Base-by-base conservation (phyloP, 1,140 invertebrate genomes). In the Campoletis sonorensis region DNA sequence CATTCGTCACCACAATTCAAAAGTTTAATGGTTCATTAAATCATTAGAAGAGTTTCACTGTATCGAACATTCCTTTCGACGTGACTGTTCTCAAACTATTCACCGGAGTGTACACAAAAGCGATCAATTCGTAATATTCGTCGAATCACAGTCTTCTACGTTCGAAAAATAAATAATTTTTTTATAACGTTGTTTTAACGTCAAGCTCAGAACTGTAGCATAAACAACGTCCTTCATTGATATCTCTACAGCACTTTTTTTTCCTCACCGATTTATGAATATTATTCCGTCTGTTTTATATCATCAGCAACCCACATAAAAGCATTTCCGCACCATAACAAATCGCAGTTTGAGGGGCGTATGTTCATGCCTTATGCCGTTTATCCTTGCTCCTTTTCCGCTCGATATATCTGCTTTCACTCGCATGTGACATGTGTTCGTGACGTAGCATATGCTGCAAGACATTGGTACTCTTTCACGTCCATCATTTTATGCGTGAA, bases 341-440 rank as follows among this genome's bases (percentile, higher is more conserved):
- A 54, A 54, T 54, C 51, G 51, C 51, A 21, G 51, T 54, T 8
- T 4, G 51, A 5, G 51, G 16, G 51, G 18, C 51, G 51, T 54
- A 21, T 54, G n/a, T 54, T 0, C 51, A 45, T 13, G 7, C n/a
- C 51, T 54, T 21, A 54, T 54, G 51, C 51, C n/a, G 51, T 54
- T n/a, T 54, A 54, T 54, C n/a, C 51, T 21, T 54, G 51, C n/a
- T 54, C n/a, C n/a, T 54, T 54, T 54, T 21, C 51, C 51, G 18
- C 51, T 54, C 51, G 51, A 54, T 54, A 54, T 54, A 54, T n/a
- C 16, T 11, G 51, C 51, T 54, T 54, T 54, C 51, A 54, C 51
- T 8, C 51, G 51, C 51, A 18, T 54, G 51, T 21, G 51, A 54
- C 51, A 54, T 54, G 51, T 54, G 51, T 1, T 54, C 51, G 16